Conservation (phyloP, 1,140 invertebrate genomes). For the Matsumurasca onukii region DNA sequence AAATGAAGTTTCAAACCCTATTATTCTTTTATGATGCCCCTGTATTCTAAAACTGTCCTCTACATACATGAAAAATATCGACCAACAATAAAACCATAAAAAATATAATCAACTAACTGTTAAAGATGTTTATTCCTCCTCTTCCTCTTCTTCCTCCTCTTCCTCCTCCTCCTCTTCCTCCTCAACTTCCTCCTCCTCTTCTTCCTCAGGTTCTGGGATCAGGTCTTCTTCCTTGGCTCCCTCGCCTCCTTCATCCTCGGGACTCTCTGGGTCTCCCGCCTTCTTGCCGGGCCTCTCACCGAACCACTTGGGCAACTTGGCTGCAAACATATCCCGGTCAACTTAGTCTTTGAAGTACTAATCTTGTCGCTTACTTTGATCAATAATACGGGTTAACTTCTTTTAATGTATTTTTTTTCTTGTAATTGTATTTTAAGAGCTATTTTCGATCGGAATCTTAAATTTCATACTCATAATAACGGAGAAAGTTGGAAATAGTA, state of each 20-base stretch:
- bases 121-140: slow-evolving; percentile 36
- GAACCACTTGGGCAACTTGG: slow-evolving; percentile 91
- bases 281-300: slow-evolving; percentile 91
- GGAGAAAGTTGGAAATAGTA: not conserved
- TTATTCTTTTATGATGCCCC: not conserved
- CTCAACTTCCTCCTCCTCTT: slow-evolving; percentile 38
- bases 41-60: not conserved
- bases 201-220: slow-evolving; percentile 32
- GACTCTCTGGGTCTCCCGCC: slow-evolving; percentile 80
- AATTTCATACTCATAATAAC: not conserved
- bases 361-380: not conserved
- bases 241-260: slow-evolving; percentile 67
- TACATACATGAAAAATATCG: not conserved
- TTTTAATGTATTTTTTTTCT: not conserved
- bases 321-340: slow-evolving; percentile 50
- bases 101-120: not conserved
- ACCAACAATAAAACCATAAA: not conserved
- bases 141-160: slow-evolving; percentile 40
- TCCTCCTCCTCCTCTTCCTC: slow-evolving; percentile 39
- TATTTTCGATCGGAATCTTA: not conserved
- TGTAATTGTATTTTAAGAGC: not conserved
- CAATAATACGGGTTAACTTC: not conserved
- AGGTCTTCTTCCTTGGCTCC: slow-evolving; percentile 30
- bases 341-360: not conserved
- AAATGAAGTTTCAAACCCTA: not conserved